Base-by-base conservation (phyloP, 2,797 vertebrate genomes). In the Acestrorhynchus altus region DNA sequence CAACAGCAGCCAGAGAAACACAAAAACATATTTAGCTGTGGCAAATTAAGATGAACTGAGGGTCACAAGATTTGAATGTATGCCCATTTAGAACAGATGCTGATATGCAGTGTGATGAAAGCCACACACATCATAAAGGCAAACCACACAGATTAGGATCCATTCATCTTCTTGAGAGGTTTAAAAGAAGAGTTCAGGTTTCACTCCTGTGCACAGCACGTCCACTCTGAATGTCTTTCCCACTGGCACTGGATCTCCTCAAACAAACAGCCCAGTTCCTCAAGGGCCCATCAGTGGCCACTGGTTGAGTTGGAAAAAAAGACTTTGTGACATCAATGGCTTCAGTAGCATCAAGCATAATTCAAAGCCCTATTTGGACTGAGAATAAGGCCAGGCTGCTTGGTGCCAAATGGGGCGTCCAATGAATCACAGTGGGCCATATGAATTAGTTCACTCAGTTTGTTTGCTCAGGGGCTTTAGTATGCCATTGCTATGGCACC, bases 61-160 rank as follows among this genome's bases (percentile, higher is more conserved):
- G 76, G 81, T 83, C 79, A 65, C 57, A 12, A 51, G 76, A 83
- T 83, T 83, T 84, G 78, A 84, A 85, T 83, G 79, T 71, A n/a
- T 15, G 47, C 22, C 81, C 83, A 83, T 83, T 83, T 84, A 77
- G 81, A 85, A 79, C 40, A n/a, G 8, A 57, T 65, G 81, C 72
- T 24, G 44, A 46, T 51, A 20, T 26, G 51, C 51, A 52, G 51
- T 1, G 15, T 61, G 72, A 51, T 54, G 75, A 61, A 81, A 78
- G 20, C 81, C 49, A 39, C 61, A 49, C 20, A 54, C 28, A 52
- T 56, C 40, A 39, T 47, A 42, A 42, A 74, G 20, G 52, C 71
- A 74, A 56, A 79, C 72, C 74, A 61, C 28, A 42, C 24, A 60
- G 77, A 67, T 84, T 66, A 70, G 44, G 51, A 63, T 63, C 20